Conservation (phyloP, 2,797 vertebrate species). For the Sebastes elongatus region DNA sequence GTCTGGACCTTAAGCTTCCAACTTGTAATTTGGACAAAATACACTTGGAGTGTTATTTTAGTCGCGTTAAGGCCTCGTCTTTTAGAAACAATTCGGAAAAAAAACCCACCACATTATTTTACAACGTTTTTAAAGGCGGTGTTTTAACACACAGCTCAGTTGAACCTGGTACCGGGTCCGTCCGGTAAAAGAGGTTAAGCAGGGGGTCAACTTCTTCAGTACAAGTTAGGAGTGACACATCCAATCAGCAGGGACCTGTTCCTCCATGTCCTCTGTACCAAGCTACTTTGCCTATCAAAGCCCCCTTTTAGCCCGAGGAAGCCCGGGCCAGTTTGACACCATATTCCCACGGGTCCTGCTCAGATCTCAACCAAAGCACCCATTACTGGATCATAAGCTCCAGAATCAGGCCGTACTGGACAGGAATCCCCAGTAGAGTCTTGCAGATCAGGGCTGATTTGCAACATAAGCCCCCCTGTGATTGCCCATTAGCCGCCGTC, state of each 20-base stretch:
- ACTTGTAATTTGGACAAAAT: no score
- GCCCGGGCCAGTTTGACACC: conserved; percentile 56
- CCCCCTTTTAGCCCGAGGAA: conserved; percentile 67
- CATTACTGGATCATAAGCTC: conserved; percentile 77
- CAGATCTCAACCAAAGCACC: conserved; percentile 74
- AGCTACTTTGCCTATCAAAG: conserved; percentile 78
- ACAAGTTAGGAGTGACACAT: conserved; percentile 74
- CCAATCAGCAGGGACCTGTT: conserved; percentile 69
- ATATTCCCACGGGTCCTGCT: conserved; percentile 58
- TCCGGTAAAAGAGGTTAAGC: background rate
- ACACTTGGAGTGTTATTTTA: no score
- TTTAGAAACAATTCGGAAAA: no score
- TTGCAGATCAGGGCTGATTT: conserved; percentile 67
- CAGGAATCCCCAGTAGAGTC: conserved; percentile 77
- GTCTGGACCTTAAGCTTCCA: no score
- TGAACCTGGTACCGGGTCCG: no score
- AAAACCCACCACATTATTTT: fast-evolving
- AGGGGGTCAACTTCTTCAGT: conserved; percentile 26
- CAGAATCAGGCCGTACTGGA: conserved; percentile 58
- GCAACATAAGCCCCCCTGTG: conserved; percentile 80
- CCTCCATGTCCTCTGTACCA: conserved; percentile 39
- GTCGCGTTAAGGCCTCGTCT: no score
- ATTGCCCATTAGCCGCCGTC: conserved; percentile 81
- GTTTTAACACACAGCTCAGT: no score
- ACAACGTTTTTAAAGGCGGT: no score